Evolutionary conservation across 2,888 invertebrate genomes (phyloP).

Genomic region (Cheilosia urbana): DNA sequence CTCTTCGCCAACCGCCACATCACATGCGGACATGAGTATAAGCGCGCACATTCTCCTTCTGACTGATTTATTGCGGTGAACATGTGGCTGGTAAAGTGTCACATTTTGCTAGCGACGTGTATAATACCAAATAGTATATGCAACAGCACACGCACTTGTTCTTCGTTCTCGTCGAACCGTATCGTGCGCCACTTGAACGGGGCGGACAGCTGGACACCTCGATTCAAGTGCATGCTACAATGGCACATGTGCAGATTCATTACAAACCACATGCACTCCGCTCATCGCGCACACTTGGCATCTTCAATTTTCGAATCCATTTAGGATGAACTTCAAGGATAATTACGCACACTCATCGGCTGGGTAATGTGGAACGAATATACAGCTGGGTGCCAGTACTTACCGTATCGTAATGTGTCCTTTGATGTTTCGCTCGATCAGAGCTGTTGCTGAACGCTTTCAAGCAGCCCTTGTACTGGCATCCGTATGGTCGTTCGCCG

Average conservation of each 20-base stretch:
- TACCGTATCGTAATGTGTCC: constrained; percentile 99
- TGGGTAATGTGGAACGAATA: constrained; percentile 5
- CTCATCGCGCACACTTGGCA: constrained; percentile 40
- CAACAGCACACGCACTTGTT: constrained; percentile 30
- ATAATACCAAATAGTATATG: constrained; percentile 3
- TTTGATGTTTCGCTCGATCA: constrained; percentile 98
- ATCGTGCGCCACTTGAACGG: constrained; percentile 66
- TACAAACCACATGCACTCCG: background rate
- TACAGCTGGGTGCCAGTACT: constrained; percentile 82
- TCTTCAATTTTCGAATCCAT: constrained; percentile 66
- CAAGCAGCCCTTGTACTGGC: constrained; percentile 95
- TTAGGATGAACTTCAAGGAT: constrained; percentile 64
- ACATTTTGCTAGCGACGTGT: constrained; percentile 60
- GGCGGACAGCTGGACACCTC: constrained; percentile 71
- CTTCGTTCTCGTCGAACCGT: constrained; percentile 30
- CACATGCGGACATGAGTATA: background rate
- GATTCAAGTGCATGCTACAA: constrained; percentile 39
- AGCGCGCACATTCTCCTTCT: constrained; percentile 48
- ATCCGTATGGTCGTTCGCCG: constrained; percentile 97
- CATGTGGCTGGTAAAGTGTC: constrained; percentile 74
- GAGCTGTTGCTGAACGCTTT: constrained; percentile 99
- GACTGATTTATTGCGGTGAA: constrained; percentile 73
- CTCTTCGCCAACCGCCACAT: background rate
- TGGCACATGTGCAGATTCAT: constrained; percentile 34
- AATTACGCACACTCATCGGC: constrained; percentile 40